Conservation (phyloP, 1,140 invertebrate species). For the Aphis gossypii region DNA sequence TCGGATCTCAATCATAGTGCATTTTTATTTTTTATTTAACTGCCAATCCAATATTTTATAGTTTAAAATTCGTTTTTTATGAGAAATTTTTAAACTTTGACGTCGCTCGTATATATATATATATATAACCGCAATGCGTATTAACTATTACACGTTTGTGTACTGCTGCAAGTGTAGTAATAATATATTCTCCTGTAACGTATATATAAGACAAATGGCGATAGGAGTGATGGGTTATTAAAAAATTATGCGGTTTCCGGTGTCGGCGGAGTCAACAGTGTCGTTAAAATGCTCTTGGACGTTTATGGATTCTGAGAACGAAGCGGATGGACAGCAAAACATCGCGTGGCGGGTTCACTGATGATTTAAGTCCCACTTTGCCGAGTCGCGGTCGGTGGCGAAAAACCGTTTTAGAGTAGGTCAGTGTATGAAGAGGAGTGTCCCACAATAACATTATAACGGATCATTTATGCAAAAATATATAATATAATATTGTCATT, state of each 20-base stretch:
- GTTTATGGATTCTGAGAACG: slow-evolving; percentile 41
- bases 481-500: slow-evolving; percentile 21
- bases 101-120: too few species aligned
- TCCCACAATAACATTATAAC: slow-evolving; percentile 12
- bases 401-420: slow-evolving; percentile 21
- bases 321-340: not conserved
- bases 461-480: slow-evolving; percentile 33
- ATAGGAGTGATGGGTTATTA: slow-evolving; percentile 26
- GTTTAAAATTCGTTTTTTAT: not conserved
- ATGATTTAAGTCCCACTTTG: slow-evolving; percentile 14
- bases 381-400: not conserved
- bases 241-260: slow-evolving; percentile 36
- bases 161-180: not conserved
- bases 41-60: not conserved
- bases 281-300: slow-evolving; percentile 25
- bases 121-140: not conserved
- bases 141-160: not conserved
- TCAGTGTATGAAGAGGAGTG: slow-evolving; percentile 24
- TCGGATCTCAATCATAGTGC: not conserved
- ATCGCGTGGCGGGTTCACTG: not conserved
- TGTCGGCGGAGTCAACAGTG: not conserved
- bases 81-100: not conserved
- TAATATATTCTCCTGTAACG: not conserved
- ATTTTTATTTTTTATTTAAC: not conserved
- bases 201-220: not conserved